Conservation (phyloP, 2,113 vertebrate species). For the Ictidomys tridecemlineatus region DNA sequence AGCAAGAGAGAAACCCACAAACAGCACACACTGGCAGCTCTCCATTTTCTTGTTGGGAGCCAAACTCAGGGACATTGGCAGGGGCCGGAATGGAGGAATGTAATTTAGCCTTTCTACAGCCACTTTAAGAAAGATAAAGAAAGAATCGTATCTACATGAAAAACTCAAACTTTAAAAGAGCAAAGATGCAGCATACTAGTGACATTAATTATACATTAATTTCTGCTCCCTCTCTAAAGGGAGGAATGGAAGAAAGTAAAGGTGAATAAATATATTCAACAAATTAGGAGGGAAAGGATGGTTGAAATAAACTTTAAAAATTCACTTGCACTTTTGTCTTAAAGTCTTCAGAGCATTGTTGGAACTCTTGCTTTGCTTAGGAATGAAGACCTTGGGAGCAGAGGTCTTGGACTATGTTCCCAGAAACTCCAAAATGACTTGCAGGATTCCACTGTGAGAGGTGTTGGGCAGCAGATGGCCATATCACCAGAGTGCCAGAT, state of each 20-base stretch:
- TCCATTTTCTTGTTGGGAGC: background rate
- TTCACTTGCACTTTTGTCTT: background rate
- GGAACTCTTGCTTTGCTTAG: accelerated
- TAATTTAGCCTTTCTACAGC: slow-evolving; percentile 7
- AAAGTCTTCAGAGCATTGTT: background rate
- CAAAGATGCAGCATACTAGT: background rate
- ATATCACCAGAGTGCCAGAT: background rate
- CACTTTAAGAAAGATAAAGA: slow-evolving; percentile 48
- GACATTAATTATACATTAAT: background rate
- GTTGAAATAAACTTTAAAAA: background rate
- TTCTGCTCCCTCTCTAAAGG: background rate
- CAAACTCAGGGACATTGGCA: background rate
- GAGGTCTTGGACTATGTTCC: background rate
- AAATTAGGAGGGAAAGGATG: background rate
- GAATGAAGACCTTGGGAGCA: background rate
- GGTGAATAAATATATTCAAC: background rate
- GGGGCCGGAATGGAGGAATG: background rate
- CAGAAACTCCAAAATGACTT: background rate
- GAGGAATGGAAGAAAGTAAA: background rate
- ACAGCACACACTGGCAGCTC: background rate
- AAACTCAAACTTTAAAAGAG: slow-evolving; percentile 3
- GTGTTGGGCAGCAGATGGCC: background rate
- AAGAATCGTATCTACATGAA: background rate
- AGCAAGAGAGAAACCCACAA: slow-evolving; percentile 20
- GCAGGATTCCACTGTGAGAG: background rate